Evolutionary conservation across 2,113 vertebrate species (phyloP).

Genomic region (Sturnus vulgaris): DNA sequence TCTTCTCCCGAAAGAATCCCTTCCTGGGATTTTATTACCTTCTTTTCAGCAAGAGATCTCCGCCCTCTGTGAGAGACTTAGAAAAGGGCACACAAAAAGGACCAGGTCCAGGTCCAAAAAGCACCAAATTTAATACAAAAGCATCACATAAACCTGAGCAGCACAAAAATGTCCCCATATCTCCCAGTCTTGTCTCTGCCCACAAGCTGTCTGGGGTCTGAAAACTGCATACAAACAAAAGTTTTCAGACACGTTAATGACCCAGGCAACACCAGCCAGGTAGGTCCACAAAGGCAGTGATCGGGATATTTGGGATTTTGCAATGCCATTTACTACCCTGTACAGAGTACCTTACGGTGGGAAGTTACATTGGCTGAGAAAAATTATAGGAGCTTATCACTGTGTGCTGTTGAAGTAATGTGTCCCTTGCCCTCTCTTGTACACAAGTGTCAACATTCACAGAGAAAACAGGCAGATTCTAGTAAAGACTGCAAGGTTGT

Average conservation of each 20-base stretch:
- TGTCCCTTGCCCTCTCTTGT: neutral
- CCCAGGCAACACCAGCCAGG: neutral
- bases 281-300: neutral
- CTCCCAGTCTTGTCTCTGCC: neutral
- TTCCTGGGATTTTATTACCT: neutral
- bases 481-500: neutral
- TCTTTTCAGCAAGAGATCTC: neutral
- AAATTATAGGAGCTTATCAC: neutral
- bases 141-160: neutral
- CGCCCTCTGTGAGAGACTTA: neutral
- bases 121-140: neutral
- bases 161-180: neutral
- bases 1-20: neutral
- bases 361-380: neutral
- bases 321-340: neutral
- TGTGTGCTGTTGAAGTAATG: neutral
- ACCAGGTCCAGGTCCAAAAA: neutral
- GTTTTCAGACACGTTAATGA: neutral
- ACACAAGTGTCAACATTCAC: neutral
- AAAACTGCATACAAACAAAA: neutral
- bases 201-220: neutral
- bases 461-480: neutral
- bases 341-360: too few relatives aligned
- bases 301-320: neutral
- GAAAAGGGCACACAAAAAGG: neutral